A percentile compares a stretch with the other conserved stretches of the same genome.
phyloP scores from a whole-genome alignment of 2,797 vertebrate species.

The Dromococcyx pavoninus region DNA sequence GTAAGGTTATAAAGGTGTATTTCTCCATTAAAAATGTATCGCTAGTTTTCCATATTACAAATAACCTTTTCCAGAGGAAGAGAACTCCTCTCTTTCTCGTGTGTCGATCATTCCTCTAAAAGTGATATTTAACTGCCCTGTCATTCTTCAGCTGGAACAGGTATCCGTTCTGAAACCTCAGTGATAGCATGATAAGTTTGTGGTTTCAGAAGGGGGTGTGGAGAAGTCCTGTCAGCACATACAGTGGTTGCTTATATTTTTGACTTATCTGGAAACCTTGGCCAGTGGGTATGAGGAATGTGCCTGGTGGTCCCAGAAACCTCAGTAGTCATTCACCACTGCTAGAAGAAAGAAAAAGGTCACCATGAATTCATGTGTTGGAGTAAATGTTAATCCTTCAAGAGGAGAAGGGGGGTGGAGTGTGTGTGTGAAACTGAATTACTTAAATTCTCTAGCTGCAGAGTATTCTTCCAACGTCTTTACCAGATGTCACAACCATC shows the following conservation, averaged over 20 bases:
- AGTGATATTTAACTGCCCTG: not conserved
- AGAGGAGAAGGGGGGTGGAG: not conserved
- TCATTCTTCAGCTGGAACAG: constrained; percentile 1
- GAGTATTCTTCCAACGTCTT: not conserved
- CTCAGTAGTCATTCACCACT: not conserved
- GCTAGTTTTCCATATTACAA: not conserved
- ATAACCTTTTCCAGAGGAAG: not conserved
- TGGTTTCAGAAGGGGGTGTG: constrained; percentile 25
- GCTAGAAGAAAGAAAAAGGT: not conserved
- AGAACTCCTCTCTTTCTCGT: not conserved
- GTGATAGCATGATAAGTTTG: not conserved
- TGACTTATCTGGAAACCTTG: not conserved
- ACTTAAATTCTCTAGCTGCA: not conserved
- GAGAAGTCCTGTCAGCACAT: not conserved
- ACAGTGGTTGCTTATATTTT: not conserved
- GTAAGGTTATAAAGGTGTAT: not conserved
- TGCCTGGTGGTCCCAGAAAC: not conserved
- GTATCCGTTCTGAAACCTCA: constrained; percentile 27
- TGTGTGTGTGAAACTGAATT: not conserved
- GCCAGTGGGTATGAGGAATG: not conserved
- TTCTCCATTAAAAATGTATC: not conserved
- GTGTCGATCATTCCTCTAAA: not conserved
- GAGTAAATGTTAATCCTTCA: not conserved
- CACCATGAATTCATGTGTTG: not conserved
- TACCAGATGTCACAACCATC: not conserved